Percentiles rank a stretch among this genome's conserved stretches.
phyloP scores from a whole-genome alignment of 1,140 invertebrate species.

The Oedothorax gibbosus region DNA sequence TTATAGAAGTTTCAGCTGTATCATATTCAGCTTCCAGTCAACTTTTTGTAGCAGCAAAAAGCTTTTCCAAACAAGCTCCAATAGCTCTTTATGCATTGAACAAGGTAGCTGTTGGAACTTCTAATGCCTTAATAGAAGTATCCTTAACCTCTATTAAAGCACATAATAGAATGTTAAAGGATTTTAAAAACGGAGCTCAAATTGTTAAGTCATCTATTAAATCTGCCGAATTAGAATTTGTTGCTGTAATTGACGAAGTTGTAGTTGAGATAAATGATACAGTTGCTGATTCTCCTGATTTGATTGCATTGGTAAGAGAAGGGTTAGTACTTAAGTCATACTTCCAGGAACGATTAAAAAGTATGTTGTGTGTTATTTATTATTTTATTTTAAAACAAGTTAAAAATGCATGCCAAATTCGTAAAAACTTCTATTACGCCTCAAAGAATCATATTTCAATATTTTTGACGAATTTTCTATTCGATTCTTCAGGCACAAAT shows the following conservation, averaged over 20 bases:
- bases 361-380: too few relatives aligned
- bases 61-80: neutral
- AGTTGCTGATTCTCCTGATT: too few relatives aligned
- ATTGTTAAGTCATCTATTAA: neutral
- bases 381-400: too few relatives aligned
- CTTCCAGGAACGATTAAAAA: too few relatives aligned
- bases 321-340: too few relatives aligned
- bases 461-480: too few relatives aligned
- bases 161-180: constrained; percentile 7
- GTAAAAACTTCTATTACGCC: too few relatives aligned
- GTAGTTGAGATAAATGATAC: too few relatives aligned
- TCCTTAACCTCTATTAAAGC: neutral
- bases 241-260: constrained; percentile 15
- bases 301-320: too few relatives aligned
- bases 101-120: neutral
- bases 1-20: constrained; percentile 16
- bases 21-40: constrained; percentile 18
- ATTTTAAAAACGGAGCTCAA: neutral
- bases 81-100: neutral
- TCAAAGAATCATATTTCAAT: too few relatives aligned
- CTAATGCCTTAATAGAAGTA: constrained; percentile 4
- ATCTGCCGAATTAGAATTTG: constrained; percentile 17
- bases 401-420: too few relatives aligned
- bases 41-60: neutral
- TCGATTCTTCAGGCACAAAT: too few relatives aligned